Evolutionary conservation across 2,797 vertebrate genomes (phyloP).

Genomic region (Tenualosa ilisha): DNA sequence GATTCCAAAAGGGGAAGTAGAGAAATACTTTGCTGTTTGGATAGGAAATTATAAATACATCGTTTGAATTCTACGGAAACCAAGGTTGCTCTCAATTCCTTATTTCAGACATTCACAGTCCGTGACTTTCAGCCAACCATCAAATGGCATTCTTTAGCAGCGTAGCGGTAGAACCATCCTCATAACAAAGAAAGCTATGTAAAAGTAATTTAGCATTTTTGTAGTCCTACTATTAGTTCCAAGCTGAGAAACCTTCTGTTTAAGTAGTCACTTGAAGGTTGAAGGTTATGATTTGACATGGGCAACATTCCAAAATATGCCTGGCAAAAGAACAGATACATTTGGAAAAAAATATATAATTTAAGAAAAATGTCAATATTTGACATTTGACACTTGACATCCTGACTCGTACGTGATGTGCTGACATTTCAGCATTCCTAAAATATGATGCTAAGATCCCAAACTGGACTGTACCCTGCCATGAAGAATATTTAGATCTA

Average conservation of each 20-base stretch:
- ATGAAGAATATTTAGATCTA: too few relatives aligned
- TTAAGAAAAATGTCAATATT: background rate
- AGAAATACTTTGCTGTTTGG: background rate
- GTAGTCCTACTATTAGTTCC: background rate
- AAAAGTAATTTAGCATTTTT: background rate
- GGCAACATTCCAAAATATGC: background rate
- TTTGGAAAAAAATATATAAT: background rate
- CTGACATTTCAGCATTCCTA: background rate
- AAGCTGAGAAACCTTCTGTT: background rate
- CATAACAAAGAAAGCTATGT: background rate
- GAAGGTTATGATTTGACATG: background rate
- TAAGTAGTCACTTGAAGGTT: background rate
- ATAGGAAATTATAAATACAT: background rate
- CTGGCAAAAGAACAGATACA: background rate
- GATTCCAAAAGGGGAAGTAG: background rate
- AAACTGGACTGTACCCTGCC: background rate
- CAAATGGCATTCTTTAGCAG: background rate
- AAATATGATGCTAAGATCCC: background rate
- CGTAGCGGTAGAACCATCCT: background rate
- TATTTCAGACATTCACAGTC: background rate
- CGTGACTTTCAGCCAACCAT: background rate
- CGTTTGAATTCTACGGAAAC: background rate
- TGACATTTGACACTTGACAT: background rate
- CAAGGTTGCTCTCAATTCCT: background rate
- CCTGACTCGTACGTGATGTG: background rate